Base-by-base conservation (phyloP, 2,113 vertebrate species). In the Urocolius indicus region DNA sequence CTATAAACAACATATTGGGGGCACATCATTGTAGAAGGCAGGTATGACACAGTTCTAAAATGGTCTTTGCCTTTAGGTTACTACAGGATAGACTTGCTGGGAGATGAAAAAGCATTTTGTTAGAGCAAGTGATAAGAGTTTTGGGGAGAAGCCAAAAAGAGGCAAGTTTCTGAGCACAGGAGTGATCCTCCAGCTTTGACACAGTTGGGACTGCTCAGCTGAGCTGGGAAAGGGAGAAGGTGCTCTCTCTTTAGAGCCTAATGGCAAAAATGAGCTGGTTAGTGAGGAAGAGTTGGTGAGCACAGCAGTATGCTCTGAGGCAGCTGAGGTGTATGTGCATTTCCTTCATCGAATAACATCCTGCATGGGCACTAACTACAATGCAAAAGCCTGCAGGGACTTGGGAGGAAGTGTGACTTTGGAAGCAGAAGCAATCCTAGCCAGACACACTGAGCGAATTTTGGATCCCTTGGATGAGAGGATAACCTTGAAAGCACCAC, bases 271-370 rank as follows among this genome's bases (percentile, higher is more conserved):
- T 26, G 58, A 74, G 45, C 59, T 30, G 2, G 0, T 20, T n/a
- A 24, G 43, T 2, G 5, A 87, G 43, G 52, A 62, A 18, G 13
- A 75, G 0, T 0, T 15, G 45, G 36, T 3, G 6, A 79, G 55
- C 2, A 1, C 46, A 86, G 74, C 3, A 46, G 22, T 8, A 17
- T 34, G n/a, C 61, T 7, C 8, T 19, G 30, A 49, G 15, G 54
- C 21, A 16, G 76, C 58, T 51, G 54, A 66, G 78, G 61, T 0
- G 0, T 10, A 18, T 1, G 16, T 6, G 3, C 2, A 10, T 75
- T 67, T 46, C 77, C 29, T 84, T 69, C 57, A 41, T 7, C 22
- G 36, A 71, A 41, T 22, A 74, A 48, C 43, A 69, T 26, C 26
- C n/a, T 6, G 20, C 80, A 73, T 0, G 2, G 61, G 66, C 24